These are phyloP conservation scores for Cosmopolites sordidus DNA, from an alignment of 2,888 invertebrate species.

Conservation along the genomic window DNA sequence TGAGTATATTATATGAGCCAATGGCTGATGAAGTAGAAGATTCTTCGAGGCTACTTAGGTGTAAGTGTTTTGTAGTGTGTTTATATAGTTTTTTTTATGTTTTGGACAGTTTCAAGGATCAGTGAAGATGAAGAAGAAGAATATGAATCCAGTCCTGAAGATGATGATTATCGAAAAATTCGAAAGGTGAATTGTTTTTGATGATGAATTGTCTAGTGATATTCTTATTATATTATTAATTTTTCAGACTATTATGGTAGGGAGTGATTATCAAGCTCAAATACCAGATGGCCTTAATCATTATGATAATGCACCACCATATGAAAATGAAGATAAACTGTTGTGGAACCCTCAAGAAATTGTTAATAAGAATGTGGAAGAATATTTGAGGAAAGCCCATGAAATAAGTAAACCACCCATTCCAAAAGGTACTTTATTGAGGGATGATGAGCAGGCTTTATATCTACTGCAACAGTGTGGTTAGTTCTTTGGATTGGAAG, in stretches of 20 bases:
- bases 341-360: conserved; percentile 87
- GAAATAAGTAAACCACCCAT: conserved; percentile 52
- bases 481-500: no score
- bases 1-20: conserved; percentile 54
- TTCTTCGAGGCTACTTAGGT: conserved; percentile 53
- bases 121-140: conserved; percentile 81
- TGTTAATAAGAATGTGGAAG: conserved; percentile 68
- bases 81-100: conserved; percentile 4
- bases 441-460: conserved; percentile 87
- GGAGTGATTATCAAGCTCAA: conserved; percentile 87
- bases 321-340: conserved; percentile 92
- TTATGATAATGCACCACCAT: conserved; percentile 90
- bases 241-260: conserved; percentile 84
- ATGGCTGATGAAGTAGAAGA: conserved; percentile 48
- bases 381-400: conserved; percentile 65
- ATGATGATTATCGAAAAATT: conserved; percentile 81
- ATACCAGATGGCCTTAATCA: conserved; percentile 89
- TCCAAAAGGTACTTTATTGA: conserved; percentile 69
- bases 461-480: conserved; percentile 86
- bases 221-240: conserved; percentile 1
- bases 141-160: conserved; percentile 71
- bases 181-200: conserved; percentile 42
- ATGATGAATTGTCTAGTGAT: conserved; percentile 21
- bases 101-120: conserved; percentile 62
- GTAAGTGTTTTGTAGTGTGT: conserved; percentile 40